Evolutionary conservation across 2,113 vertebrate species (phyloP).

Genomic region (Nanorana parkeri): DNA sequence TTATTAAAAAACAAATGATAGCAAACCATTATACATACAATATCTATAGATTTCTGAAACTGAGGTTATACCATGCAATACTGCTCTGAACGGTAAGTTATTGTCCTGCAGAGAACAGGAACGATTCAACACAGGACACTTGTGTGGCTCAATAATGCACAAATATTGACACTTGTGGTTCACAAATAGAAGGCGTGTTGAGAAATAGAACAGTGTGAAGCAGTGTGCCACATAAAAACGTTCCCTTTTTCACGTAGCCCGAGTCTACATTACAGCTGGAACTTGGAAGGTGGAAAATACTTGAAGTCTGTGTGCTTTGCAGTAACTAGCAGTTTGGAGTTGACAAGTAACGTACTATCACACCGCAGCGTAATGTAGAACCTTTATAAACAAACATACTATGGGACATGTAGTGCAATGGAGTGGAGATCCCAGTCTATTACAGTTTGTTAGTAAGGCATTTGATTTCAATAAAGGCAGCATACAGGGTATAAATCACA

Average conservation of each 20-base stretch:
- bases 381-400: not conserved
- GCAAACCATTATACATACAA: not conserved
- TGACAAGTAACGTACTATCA: not conserved
- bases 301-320: not conserved
- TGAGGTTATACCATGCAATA: conserved; percentile 23
- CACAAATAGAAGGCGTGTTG: not conserved
- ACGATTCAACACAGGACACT: not conserved
- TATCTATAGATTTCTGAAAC: not conserved
- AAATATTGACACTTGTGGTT: not conserved
- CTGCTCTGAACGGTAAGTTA: not conserved
- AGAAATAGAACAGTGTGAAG: not conserved
- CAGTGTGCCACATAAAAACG: conserved; percentile 7
- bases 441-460: too few relatives aligned
- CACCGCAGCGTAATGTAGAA: not conserved
- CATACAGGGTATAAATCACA: too few relatives aligned
- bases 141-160: conserved; percentile 13
- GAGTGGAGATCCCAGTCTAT: too few relatives aligned
- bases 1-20: not conserved
- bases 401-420: too few relatives aligned
- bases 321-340: not conserved
- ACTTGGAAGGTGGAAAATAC: conserved; percentile 17
- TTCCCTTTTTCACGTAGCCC: conserved; percentile 8
- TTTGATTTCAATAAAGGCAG: too few relatives aligned
- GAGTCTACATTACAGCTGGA: not conserved
- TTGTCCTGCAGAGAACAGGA: not conserved